Conservation (phyloP, 2,888 invertebrate genomes). For the Polydesmus complanatus region DNA sequence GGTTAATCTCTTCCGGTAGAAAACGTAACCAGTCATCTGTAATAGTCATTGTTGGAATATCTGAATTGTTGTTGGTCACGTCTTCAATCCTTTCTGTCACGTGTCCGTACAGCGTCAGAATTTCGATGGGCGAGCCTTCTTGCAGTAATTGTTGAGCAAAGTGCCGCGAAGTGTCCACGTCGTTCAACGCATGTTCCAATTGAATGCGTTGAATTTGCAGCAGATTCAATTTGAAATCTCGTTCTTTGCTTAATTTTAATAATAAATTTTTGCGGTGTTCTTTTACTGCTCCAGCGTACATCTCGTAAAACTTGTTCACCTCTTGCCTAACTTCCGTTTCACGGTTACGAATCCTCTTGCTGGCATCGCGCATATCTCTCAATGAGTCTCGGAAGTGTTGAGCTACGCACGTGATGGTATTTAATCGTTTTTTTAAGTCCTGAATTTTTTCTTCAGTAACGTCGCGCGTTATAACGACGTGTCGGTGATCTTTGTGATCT, state of each 20-base stretch:
- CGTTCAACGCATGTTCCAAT: constrained; percentile 13
- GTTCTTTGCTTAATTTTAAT: constrained; percentile 32
- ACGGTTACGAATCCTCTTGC: too few relatives aligned
- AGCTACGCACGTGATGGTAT: too few relatives aligned
- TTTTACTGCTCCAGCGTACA: constrained; percentile 48
- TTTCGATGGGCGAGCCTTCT: constrained; percentile 9
- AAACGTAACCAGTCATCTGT: neutral
- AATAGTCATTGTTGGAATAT: too few relatives aligned
- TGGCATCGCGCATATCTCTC: neutral
- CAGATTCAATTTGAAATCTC: constrained; percentile 5
- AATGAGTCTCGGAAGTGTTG: neutral
- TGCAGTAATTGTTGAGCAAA: constrained; percentile 7
- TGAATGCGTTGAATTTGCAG: constrained; percentile 7
- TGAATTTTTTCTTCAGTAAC: neutral
- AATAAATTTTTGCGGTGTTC: constrained; percentile 43
- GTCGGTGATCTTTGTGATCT: constrained; percentile 8
- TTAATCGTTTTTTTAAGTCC: neutral
- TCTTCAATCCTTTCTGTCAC: constrained; percentile 12
- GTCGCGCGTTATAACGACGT: constrained; percentile 9
- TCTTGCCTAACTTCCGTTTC: too few relatives aligned
- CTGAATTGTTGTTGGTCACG: too few relatives aligned
- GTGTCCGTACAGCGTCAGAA: constrained; percentile 1
- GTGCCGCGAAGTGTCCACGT: constrained; percentile 4
- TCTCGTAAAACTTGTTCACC: too few relatives aligned
- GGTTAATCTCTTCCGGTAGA: neutral